These are phyloP conservation scores for Macrocentrus cingulum DNA, from an alignment of 1,140 invertebrate genomes.

Conservation along the genomic window DNA sequence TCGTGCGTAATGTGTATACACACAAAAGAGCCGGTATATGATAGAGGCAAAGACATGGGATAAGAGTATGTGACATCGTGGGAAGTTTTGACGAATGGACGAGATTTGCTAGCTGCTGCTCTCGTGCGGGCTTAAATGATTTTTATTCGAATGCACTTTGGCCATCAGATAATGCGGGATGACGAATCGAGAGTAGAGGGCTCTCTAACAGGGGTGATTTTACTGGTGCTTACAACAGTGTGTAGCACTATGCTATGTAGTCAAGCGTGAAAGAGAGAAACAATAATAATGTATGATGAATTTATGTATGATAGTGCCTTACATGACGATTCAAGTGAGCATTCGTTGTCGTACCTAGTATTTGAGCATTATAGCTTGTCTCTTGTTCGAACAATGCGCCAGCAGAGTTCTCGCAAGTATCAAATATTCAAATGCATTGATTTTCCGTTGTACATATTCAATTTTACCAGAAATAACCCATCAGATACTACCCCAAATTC, in stretches of 20 bases:
- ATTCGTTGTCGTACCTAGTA: neutral
- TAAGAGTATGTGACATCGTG: constrained; percentile 18
- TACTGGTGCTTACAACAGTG: too few relatives aligned
- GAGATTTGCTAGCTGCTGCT: neutral
- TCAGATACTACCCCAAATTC: too few relatives aligned
- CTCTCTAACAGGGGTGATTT: neutral
- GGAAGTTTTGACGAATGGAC: constrained; percentile 2
- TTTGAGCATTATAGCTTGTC: neutral
- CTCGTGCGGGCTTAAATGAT: constrained; percentile 23
- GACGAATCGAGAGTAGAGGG: constrained; percentile 16
- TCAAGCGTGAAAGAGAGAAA: constrained; percentile 1
- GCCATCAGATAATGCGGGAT: constrained; percentile 25
- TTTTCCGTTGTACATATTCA: constrained; percentile 22
- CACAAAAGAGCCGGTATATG: constrained; percentile 3
- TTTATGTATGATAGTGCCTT: too few relatives aligned
- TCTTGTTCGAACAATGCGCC: too few relatives aligned
- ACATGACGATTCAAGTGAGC: too few relatives aligned
- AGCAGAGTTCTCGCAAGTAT: constrained; percentile 1
- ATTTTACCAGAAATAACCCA: constrained; percentile 11
- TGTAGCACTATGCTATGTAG: neutral
- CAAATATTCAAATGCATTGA: constrained; percentile 25
- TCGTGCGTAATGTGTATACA: neutral
- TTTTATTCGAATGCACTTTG: constrained; percentile 23
- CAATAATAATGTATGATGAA: too few relatives aligned
- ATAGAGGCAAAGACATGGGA: constrained; percentile 12